phyloP scores from a whole-genome alignment of 2,888 invertebrate species.

The Cremastobaeus sp. region DNA sequence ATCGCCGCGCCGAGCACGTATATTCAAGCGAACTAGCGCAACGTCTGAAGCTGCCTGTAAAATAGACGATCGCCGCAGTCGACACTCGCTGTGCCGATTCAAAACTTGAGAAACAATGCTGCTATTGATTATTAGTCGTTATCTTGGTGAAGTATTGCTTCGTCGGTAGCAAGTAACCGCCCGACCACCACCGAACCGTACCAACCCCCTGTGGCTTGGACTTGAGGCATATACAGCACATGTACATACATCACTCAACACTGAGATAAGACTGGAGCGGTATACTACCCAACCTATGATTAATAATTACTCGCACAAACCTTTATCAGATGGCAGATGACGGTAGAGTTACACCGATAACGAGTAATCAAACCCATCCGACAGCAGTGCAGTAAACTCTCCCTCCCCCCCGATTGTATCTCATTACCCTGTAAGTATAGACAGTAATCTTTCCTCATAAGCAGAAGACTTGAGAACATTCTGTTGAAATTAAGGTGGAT shows the following conservation, averaged over 20 bases:
- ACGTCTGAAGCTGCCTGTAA: background rate
- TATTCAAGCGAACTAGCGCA: background rate
- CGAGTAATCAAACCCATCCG: slow-evolving; percentile 74
- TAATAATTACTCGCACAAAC: slow-evolving; percentile 75
- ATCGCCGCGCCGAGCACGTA: too few relatives aligned
- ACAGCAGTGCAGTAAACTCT: slow-evolving; percentile 48
- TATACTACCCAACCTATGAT: slow-evolving; percentile 75
- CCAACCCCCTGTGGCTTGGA: slow-evolving; percentile 62
- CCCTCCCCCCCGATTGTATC: slow-evolving; percentile 49
- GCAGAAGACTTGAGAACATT: slow-evolving; percentile 42
- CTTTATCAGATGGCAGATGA: slow-evolving; percentile 76
- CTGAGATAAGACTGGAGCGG: slow-evolving; percentile 77
- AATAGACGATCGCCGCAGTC: background rate
- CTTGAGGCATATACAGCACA: slow-evolving; percentile 59
- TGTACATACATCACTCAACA: slow-evolving; percentile 74
- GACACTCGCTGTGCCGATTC: slow-evolving; percentile 52
- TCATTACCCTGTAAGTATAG: slow-evolving; percentile 55
- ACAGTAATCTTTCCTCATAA: slow-evolving; percentile 51
- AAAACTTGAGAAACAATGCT: slow-evolving; percentile 69
- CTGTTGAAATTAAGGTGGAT: slow-evolving; percentile 31
- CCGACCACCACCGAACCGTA: slow-evolving; percentile 57
- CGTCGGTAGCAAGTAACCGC: slow-evolving; percentile 61
- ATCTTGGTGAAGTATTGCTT: slow-evolving; percentile 74
- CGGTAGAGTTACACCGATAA: slow-evolving; percentile 74
- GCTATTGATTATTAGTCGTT: slow-evolving; percentile 75